Conservation (phyloP, 2,113 vertebrate genomes). For the Catagonus wagneri region DNA sequence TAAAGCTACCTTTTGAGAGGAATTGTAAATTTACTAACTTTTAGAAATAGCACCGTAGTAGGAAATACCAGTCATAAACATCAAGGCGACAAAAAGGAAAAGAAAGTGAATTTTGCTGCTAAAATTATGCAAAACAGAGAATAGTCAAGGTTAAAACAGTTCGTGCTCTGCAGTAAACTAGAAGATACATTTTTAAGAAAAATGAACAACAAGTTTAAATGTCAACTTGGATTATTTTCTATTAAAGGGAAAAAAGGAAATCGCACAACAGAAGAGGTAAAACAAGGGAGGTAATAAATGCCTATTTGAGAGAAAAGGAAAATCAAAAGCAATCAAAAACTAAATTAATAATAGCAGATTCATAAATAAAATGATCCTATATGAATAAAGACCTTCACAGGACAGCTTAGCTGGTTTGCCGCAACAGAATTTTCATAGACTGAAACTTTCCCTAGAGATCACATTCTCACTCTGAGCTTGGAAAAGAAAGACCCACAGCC, state of each 20-base stretch:
- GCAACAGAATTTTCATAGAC: not conserved
- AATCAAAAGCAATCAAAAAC: not conserved
- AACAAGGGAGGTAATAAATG: not conserved
- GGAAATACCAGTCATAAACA: not conserved
- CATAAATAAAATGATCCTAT: not conserved
- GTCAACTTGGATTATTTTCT: not conserved
- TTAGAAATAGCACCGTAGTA: not conserved
- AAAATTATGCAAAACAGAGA: not conserved
- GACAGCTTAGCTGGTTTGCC: not conserved
- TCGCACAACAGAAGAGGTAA: not conserved
- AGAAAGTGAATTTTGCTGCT: not conserved
- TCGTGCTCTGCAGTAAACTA: not conserved
- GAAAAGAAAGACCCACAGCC: not conserved
- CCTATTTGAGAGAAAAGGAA: not conserved
- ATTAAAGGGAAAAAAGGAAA: not conserved
- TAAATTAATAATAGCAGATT: not conserved
- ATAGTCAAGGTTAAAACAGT: not conserved
- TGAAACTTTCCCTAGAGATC: not conserved
- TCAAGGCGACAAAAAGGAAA: not conserved
- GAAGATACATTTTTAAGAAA: not conserved
- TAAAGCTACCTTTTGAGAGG: not conserved
- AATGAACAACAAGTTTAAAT: not conserved
- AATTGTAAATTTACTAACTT: not conserved
- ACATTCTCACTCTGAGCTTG: not conserved
- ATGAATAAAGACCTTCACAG: not conserved